A percentile compares a stretch with the other conserved stretches of the same genome.
These are phyloP conservation scores for Melitaea cinxia DNA, from an alignment of 1,140 invertebrate species.

Conservation along the genomic window DNA sequence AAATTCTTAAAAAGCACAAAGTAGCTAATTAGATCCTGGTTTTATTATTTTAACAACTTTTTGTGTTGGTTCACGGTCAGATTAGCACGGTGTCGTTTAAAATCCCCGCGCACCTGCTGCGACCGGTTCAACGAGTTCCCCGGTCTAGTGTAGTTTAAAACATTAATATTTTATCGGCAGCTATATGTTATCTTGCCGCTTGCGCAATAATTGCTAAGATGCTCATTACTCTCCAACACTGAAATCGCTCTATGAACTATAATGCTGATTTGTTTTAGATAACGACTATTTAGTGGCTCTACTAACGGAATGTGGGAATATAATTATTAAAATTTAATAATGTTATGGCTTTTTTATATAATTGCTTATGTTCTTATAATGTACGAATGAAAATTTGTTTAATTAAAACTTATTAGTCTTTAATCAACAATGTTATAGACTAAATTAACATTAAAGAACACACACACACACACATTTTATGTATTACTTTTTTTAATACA, in stretches of 20 bases:
- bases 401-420: constrained; percentile 21
- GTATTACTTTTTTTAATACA: constrained; percentile 26
- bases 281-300: constrained; percentile 6
- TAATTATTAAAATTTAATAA: constrained; percentile 20
- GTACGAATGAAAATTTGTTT: constrained; percentile 12
- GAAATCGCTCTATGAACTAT: constrained; percentile 1
- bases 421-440: constrained; percentile 19
- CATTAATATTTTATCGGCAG: constrained; percentile 56
- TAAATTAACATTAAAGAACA: no score
- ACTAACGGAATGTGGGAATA: constrained; percentile 13
- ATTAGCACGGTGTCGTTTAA: constrained; percentile 43
- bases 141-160: constrained; percentile 59
- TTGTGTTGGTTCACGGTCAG: constrained; percentile 26
- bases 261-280: constrained; percentile 12
- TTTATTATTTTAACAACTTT: constrained; percentile 8
- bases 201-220: constrained; percentile 56
- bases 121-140: constrained; percentile 58
- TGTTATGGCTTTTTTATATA: no score
- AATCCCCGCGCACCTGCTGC: constrained; percentile 43
- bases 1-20: neutral
- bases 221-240: constrained; percentile 16
- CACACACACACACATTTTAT: no score
- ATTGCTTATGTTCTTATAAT: neutral
- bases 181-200: constrained; percentile 61
- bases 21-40: constrained; percentile 3